These are phyloP conservation scores for Danio rerio DNA, from an alignment of 2,113 vertebrate species.

Conservation along the genomic window DNA sequence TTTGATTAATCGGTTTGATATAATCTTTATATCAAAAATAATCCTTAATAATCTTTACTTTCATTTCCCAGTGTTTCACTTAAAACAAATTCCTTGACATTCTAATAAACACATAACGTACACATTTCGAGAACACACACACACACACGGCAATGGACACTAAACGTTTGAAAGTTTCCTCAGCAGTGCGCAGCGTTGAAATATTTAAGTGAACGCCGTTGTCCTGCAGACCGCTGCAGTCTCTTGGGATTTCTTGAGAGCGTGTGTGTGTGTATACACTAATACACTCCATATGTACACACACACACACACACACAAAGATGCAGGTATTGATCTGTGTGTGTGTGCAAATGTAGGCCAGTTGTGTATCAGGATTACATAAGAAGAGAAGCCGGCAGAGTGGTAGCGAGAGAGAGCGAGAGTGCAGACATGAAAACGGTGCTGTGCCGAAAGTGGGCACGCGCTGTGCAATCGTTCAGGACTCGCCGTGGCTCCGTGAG, in stretches of 20 bases:
- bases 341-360: constrained; percentile 79
- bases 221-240: constrained; percentile 36
- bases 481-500: constrained; percentile 81
- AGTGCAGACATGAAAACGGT: constrained; percentile 77
- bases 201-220: constrained; percentile 51
- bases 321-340: constrained; percentile 31
- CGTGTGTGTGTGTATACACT: background rate
- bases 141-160: too few species aligned
- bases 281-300: background rate
- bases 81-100: too few species aligned
- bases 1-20: too few species aligned
- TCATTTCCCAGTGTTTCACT: too few species aligned
- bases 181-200: constrained; percentile 46
- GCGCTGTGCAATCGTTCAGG: constrained; percentile 78
- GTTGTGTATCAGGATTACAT: constrained; percentile 84
- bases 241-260: constrained; percentile 4
- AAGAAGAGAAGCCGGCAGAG: constrained; percentile 60
- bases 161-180: constrained; percentile 14
- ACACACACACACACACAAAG: background rate
- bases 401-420: constrained; percentile 4
- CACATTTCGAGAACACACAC: too few species aligned
- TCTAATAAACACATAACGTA: too few species aligned
- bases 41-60: too few species aligned
- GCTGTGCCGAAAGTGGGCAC: constrained; percentile 79
- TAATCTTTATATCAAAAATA: too few species aligned